Evolutionary conservation across 2,888 invertebrate genomes (phyloP), one percentile per base, ranked within the genome.

Genomic region (Monoplex corrugatus): DNA sequence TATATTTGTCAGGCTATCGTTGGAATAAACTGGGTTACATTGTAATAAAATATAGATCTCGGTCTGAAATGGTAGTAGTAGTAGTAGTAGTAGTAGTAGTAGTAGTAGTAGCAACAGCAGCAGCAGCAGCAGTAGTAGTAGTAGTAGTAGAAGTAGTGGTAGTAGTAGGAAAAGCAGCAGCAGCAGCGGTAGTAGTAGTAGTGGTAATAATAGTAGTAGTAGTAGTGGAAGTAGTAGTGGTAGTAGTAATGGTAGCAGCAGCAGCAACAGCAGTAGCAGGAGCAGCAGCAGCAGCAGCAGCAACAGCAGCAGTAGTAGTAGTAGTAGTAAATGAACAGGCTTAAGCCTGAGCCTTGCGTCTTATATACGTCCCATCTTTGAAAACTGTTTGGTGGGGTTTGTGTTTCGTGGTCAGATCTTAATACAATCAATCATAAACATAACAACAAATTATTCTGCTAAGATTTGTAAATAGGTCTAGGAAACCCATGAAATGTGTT

Each of bases 21-120:
- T n/a, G n/a, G n/a, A n/a, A n/a, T n/a, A n/a, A n/a, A n/a, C n/a
- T n/a, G n/a, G n/a, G n/a, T n/a, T n/a, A n/a, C n/a, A n/a, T n/a
- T n/a, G n/a, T n/a, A n/a, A n/a, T n/a, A n/a, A n/a, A n/a, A n/a
- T n/a, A n/a, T n/a, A n/a, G n/a, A n/a, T n/a, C n/a, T n/a, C n/a
- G n/a, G n/a, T n/a, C n/a, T n/a, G 50, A 13, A 88, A 43, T 88
- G 83, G 83, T 88, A 88, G 83, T 88, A 88, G 57, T 88, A 88
- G 63, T 83, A 88, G 63, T 83, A 88, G 83, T 88, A 84, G 63
- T 68, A 57, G 50, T 83, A 83, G 83, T 83, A 88, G 82, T 88
- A 83, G 82, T 57, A 83, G 57, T 50, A 88, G 82, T 88, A 83
- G 82, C 57, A 88, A 63, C 83, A 88, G 82, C 57, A 88, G 82